Evolutionary conservation across 2,113 vertebrate genomes (phyloP), one percentile per base, ranked within the genome.

Genomic region (Platysternon megacephalum): DNA sequence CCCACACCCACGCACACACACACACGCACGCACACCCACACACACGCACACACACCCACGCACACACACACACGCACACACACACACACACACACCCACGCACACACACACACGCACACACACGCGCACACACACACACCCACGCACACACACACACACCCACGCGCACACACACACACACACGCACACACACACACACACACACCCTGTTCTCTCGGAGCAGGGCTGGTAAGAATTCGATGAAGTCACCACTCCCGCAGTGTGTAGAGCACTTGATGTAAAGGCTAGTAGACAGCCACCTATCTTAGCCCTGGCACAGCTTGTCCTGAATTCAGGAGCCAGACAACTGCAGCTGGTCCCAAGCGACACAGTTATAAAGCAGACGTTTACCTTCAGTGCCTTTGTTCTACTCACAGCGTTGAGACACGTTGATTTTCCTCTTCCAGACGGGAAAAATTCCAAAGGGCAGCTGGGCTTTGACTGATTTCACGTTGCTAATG

Each of bases 281-380:
- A 24, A 26, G 61, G 82, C 55, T 5, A 5, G 6, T 49, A 84
- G 49, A n/a, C 65, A 4, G 24, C 48, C 79, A 65, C 91, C 53
- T 52, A 26, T 4, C 87, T 78, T 53, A 19, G 2, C 4, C 35
- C 91, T 83, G 85, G 83, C 84, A 46, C 83, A 39, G 80, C 28
- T n/a, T 91, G 76, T 13, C 48, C 87, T 52, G 85, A 52, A 95
- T 78, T 90, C 72, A 49, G 82, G 87, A 93, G 89, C 84, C 82
- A 85, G 79, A 79, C 76, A 81, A 79, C 76, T 83, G 86, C 56
- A 58, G 79, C 93, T 85, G 88, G 68, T 65, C 49, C 83, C 19
- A 83, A 49, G 82, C 83, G 72, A 88, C 39, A 84, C 39, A 86
- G 94, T 89, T 88, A 87, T 85, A 2, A 8, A 39, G 52, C 26